Base-by-base conservation (phyloP, 2,113 vertebrate species). In the Callaeas wilsoni region DNA sequence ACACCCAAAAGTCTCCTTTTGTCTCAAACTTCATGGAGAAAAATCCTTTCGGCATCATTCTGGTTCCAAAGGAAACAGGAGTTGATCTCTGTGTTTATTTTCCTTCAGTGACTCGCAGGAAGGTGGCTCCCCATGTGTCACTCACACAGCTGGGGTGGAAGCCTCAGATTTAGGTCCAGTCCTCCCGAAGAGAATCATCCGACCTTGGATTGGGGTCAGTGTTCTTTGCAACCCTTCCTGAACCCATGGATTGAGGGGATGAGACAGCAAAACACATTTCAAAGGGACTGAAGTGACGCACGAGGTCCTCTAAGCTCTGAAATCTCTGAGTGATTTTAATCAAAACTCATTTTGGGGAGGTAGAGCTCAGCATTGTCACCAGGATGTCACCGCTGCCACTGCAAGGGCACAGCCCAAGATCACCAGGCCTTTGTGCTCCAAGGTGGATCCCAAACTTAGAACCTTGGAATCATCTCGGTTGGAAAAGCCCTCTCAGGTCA, bases 381-480 rank as follows among this genome's bases (percentile, higher is more conserved):
- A 12, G 15, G 33, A 22, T 7, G 49, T 14, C 62, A 30, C 60
- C 23, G 1, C 32, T 12, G 33, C 14, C 46, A 18, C 42, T 10
- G 25, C 9, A 15, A 62, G 30, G 35, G 8, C 25, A 6, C 42
- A 9, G 27, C 69, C 55, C n/a, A 33, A 50, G 23, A 11, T 57
- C 52, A 47, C 13, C 63, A 25, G 12, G 9, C 19, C 50, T 70
- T 52, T 10, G n/a, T n/a, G 30, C 7, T 42, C 16, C 46, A 41
- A 37, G 17, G 35, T 13, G 13, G 55, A 21, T 52, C 60, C 59
- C 67, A 74, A 29, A 62, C 11, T 9, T 18, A 7, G 8, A 44
- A 46, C 22, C 19, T 44, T 13, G 46, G 64, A 15, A 17, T 16
- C 5, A 1, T 3, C 16, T 4, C 1, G 20, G 27, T 3, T 18